Percentiles rank a stretch among this genome's conserved stretches.
phyloP scores from a whole-genome alignment of 2,113 vertebrate genomes.

The Colistium nudipinnis region DNA sequence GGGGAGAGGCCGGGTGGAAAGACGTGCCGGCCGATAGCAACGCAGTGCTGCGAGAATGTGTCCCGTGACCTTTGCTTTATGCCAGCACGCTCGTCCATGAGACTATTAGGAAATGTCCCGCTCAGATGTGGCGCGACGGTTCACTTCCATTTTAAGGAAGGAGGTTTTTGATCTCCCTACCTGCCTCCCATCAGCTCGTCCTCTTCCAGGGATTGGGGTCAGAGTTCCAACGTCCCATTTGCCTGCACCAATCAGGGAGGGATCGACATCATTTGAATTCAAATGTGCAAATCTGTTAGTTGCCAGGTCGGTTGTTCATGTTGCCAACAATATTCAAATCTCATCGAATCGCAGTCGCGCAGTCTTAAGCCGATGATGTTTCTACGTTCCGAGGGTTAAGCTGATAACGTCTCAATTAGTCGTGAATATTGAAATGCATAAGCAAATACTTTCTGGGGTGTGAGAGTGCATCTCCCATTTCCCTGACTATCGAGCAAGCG shows the following conservation, averaged over 20 bases:
- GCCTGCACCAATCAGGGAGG: not conserved
- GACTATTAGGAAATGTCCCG: not conserved
- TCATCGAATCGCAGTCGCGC: too few relatives aligned
- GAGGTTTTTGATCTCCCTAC: not conserved
- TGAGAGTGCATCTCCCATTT: too few relatives aligned
- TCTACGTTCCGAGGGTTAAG: too few relatives aligned
- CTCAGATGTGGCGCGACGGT: not conserved
- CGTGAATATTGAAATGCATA: too few relatives aligned
- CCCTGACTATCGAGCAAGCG: too few relatives aligned
- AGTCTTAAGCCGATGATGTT: too few relatives aligned
- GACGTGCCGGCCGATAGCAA: not conserved
- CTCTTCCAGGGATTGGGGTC: not conserved
- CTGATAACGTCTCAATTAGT: too few relatives aligned
- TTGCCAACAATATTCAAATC: too few relatives aligned
- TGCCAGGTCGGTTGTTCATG: too few relatives aligned
- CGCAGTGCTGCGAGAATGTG: not conserved
- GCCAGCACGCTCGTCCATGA: not conserved
- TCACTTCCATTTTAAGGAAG: not conserved
- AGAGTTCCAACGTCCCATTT: slow-evolving; percentile 7
- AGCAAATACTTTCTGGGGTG: too few relatives aligned
- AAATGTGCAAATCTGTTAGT: too few relatives aligned
- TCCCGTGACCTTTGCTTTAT: slow-evolving; percentile 7
- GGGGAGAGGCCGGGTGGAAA: not conserved
- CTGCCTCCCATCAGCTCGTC: not conserved
- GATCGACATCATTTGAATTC: not conserved